Evolutionary conservation across 2,888 invertebrate genomes (phyloP), one percentile per base, ranked within the genome.

Genomic region (Andrena marginata): DNA sequence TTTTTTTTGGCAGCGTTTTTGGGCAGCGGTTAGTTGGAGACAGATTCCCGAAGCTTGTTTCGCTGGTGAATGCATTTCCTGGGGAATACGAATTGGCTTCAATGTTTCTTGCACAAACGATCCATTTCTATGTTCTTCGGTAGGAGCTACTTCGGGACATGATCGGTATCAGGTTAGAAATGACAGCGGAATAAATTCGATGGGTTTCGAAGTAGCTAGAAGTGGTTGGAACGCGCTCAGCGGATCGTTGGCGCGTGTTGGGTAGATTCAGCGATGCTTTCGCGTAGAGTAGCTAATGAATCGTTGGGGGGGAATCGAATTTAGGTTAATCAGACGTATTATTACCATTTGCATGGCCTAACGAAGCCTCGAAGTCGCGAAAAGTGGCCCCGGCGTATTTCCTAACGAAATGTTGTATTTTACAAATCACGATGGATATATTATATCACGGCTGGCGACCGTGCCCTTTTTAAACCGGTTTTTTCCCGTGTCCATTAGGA

Each of bases 291-390:
- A 42, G 74, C 69, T 74, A 81, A 81, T 74, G 81, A 75, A 70
- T 82, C 69, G 70, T 56, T 20, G 56, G 13, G 10, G 42, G 42
- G 42, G 29, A 23, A 56, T 70, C 33, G 74, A 60, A 48, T 60
- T 82, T 80, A 70, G 70, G 65, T 81, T 81, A 79, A 79, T 81
- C 73, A 64, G 73, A 56, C 65, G 80, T 75, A 82, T 80, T 75
- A 80, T 80, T 80, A 71, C 76, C 76, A 71, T 72, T 80, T 56
- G 62, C 67, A 35, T 48, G 23, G 20, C 13, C 31, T 76, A 80
- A 80, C 71, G 76, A 80, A 75, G 33, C 49, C 65, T 29, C n/a
- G 48, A 59, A 7, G 42, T 16, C 42, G 49, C 49, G 29, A 42
- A 68, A 76, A 74, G 60, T 33, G 49, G 23, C 42, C 20, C 4